These are phyloP conservation scores for Parazoanthus atlanticus DNA, from an alignment of 92 coral and sea anemone species.

Conservation along the genomic window DNA sequence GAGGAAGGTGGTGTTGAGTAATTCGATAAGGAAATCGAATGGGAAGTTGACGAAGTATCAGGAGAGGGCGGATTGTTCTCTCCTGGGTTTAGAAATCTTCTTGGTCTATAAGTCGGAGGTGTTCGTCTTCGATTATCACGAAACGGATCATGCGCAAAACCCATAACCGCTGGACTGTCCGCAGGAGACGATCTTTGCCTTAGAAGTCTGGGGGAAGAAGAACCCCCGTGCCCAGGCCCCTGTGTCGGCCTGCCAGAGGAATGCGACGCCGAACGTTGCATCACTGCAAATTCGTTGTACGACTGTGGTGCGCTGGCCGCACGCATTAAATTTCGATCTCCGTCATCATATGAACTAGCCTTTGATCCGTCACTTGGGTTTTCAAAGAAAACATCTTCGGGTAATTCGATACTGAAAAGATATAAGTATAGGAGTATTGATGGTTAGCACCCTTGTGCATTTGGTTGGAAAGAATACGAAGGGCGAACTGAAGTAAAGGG, in stretches of 20 bases:
- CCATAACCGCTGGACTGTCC: neutral
- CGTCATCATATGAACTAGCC: conserved; percentile 61
- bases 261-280: conserved; percentile 29
- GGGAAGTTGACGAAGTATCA: conserved; percentile 62
- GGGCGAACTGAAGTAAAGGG: neutral
- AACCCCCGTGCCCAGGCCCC: conserved; percentile 35
- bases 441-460: neutral
- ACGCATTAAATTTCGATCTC: conserved; percentile 58
- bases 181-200: conserved; percentile 38
- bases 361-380: conserved; percentile 40
- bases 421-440: neutral
- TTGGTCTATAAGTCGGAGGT: conserved; percentile 57
- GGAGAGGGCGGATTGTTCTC: conserved; percentile 80
- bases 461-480: neutral
- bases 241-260: conserved; percentile 23
- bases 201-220: conserved; percentile 20
- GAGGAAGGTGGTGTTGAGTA: conserved; percentile 86
- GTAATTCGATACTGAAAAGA: conserved; percentile 23
- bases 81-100: conserved; percentile 35
- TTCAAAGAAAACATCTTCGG: conserved; percentile 42
- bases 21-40: conserved; percentile 71
- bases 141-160: conserved; percentile 16
- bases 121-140: conserved; percentile 35
- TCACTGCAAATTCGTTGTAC: conserved; percentile 44
- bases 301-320: conserved; percentile 64